phyloP scores from a whole-genome alignment of 92 coral and sea anemone genomes.

The Epizoanthus stellaris region DNA sequence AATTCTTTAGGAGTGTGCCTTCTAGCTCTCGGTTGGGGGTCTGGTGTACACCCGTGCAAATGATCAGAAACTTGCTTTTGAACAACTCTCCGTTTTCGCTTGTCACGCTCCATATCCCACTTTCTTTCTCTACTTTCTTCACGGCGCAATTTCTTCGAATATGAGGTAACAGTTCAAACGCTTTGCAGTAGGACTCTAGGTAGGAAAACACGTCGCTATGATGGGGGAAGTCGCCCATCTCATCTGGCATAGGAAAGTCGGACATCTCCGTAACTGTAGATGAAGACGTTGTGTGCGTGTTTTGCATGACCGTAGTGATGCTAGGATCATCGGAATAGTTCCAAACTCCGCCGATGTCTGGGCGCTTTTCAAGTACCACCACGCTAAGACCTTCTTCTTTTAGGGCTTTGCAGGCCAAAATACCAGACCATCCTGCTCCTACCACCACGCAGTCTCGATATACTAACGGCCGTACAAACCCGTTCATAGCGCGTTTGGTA shows the following conservation, averaged over 20 bases:
- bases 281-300: slow-evolving; percentile 67
- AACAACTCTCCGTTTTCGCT: neutral
- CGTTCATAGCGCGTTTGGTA: too few relatives aligned
- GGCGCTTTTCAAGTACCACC: slow-evolving; percentile 67
- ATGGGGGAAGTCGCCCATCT: slow-evolving; percentile 73
- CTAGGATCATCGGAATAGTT: slow-evolving; percentile 68
- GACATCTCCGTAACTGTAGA: slow-evolving; percentile 62
- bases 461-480: neutral
- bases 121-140: neutral
- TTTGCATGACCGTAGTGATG: slow-evolving; percentile 67
- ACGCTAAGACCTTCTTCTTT: slow-evolving; percentile 66
- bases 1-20: slow-evolving; percentile 53
- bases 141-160: slow-evolving; percentile 57
- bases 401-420: slow-evolving; percentile 70
- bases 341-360: slow-evolving; percentile 74
- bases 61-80: slow-evolving; percentile 49
- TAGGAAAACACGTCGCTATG: slow-evolving; percentile 64
- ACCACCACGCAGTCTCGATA: slow-evolving; percentile 64
- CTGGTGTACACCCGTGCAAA: slow-evolving; percentile 64
- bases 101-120: neutral
- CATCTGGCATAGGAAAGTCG: slow-evolving; percentile 79
- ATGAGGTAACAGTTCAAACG: slow-evolving; percentile 65
- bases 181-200: slow-evolving; percentile 63
- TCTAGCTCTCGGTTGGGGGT: slow-evolving; percentile 67
- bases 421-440: slow-evolving; percentile 84